Percentiles rank a stretch among this genome's conserved stretches.
These are phyloP conservation scores for Drosophila austrosaltans DNA, from an alignment of 2,888 invertebrate genomes.

Conservation along the genomic window DNA sequence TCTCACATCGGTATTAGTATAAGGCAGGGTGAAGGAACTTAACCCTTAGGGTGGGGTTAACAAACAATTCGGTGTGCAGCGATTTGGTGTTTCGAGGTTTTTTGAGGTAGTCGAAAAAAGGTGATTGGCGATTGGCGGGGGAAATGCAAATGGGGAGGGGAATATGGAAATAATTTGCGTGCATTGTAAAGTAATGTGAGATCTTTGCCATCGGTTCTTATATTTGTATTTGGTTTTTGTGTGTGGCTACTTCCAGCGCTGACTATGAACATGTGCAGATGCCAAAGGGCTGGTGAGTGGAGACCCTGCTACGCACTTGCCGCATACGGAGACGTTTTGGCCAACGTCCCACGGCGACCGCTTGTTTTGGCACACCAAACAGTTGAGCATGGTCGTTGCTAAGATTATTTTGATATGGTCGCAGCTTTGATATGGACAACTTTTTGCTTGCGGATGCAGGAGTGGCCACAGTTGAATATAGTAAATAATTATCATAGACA, in stretches of 20 bases:
- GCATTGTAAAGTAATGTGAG: constrained; percentile 43
- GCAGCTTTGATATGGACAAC: constrained; percentile 49
- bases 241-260: constrained; percentile 53
- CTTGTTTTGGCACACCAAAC: constrained; percentile 55
- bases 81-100: constrained; percentile 24
- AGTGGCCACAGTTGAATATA: constrained; percentile 75
- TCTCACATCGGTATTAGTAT: constrained; percentile 30
- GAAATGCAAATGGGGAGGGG: background rate
- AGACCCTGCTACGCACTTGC: constrained; percentile 77
- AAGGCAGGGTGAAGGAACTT: constrained; percentile 5
- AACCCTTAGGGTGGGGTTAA: constrained; percentile 13
- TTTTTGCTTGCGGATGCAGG: constrained; percentile 36
- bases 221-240: constrained; percentile 17
- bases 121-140: constrained; percentile 10
- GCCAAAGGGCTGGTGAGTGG: constrained; percentile 82
- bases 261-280: constrained; percentile 84
- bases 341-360: constrained; percentile 38
- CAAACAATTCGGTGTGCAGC: constrained; percentile 50
- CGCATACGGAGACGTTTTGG: constrained; percentile 66
- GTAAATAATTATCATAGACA: constrained; percentile 81
- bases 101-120: constrained; percentile 60
- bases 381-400: constrained; percentile 77
- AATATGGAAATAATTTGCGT: constrained; percentile 30
- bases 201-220: constrained; percentile 56
- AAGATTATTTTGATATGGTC: constrained; percentile 76